phyloP scores from a whole-genome alignment of 2,113 vertebrate species.

The Prunella fulvescens region DNA sequence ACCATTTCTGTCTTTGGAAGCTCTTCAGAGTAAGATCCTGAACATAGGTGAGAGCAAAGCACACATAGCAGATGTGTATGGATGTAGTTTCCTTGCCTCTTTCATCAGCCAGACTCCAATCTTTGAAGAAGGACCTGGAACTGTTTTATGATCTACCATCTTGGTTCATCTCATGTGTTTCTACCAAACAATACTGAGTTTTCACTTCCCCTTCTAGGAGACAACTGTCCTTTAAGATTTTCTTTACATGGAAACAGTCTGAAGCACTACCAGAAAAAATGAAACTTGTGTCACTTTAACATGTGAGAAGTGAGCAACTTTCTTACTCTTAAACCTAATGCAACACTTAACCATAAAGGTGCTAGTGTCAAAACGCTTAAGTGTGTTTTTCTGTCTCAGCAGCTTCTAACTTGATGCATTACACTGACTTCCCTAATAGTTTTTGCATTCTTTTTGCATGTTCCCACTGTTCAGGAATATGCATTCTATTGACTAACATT shows the following conservation, averaged over 20 bases:
- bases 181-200: background rate
- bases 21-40: slow-evolving; percentile 77
- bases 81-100: background rate
- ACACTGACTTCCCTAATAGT: background rate
- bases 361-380: background rate
- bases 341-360: background rate
- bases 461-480: background rate
- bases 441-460: background rate
- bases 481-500: background rate
- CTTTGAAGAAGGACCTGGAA: background rate
- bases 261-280: background rate
- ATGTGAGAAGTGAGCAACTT: background rate
- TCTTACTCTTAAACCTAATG: background rate
- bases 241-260: background rate
- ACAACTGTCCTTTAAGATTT: background rate
- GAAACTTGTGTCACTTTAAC: background rate
- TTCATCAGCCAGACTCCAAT: background rate
- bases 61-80: rapidly evolving
- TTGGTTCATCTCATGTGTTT: background rate
- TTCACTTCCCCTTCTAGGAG: background rate
- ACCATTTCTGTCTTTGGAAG: slow-evolving; percentile 79
- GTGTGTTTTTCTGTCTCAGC: background rate
- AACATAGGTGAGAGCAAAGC: slow-evolving; percentile 77
- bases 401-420: background rate
- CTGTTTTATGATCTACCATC: background rate